phyloP scores from a whole-genome alignment of 2,888 invertebrate species.

The Prosapia bicincta region DNA sequence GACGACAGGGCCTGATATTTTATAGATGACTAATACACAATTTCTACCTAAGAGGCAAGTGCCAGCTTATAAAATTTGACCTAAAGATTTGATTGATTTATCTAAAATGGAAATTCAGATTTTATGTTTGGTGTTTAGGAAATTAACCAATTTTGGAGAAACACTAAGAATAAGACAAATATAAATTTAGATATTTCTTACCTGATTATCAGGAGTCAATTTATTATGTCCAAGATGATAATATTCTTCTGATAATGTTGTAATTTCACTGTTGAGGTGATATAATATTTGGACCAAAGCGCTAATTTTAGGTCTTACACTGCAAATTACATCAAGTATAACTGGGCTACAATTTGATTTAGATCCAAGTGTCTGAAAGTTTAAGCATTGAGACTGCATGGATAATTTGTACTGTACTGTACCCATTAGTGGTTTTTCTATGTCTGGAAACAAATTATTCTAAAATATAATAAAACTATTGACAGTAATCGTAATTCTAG shows the following conservation, averaged over 20 bases:
- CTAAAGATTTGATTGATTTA: too few species aligned
- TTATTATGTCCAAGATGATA: slow-evolving; percentile 7
- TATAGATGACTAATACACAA: too few species aligned
- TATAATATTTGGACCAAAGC: slow-evolving; percentile 14
- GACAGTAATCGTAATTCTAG: too few species aligned
- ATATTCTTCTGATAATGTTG: slow-evolving; percentile 3
- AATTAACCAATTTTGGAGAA: too few species aligned
- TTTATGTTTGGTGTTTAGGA: too few species aligned
- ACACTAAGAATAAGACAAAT: too few species aligned
- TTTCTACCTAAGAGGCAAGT: too few species aligned
- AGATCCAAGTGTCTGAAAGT: neutral
- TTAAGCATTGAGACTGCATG: neutral
- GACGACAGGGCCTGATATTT: too few species aligned
- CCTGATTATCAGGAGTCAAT: slow-evolving; percentile 10
- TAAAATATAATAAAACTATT: too few species aligned
- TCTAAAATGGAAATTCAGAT: too few species aligned
- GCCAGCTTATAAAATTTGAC: too few species aligned
- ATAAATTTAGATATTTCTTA: neutral
- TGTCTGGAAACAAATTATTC: neutral
- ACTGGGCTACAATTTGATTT: neutral
- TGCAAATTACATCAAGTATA: slow-evolving; percentile 9
- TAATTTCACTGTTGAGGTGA: slow-evolving; percentile 2
- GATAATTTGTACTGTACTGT: neutral
- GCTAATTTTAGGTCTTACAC: slow-evolving; percentile 14
- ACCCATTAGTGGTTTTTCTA: slow-evolving; percentile 19